Evolutionary conservation across 2,113 vertebrate genomes (phyloP).

Genomic region (Columba janthina): DNA sequence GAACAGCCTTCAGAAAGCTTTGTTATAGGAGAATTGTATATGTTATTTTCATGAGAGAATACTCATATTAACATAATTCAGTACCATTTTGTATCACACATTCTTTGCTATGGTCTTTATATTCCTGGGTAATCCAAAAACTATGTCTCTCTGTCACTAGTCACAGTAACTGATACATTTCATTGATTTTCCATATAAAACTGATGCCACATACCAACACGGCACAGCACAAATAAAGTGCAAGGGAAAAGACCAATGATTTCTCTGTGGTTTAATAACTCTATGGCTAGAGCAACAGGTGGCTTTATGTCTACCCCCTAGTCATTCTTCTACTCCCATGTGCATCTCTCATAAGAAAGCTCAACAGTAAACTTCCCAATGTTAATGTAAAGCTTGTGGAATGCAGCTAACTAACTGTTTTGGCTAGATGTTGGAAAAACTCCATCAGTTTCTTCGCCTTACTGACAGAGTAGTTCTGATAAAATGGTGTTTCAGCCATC

Average conservation of each 20-base stretch:
- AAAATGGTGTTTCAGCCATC: neutral
- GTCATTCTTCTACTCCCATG: neutral
- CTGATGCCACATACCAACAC: neutral
- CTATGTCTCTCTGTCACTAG: neutral
- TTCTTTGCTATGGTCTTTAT: neutral
- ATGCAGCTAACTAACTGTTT: neutral
- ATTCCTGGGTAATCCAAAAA: neutral
- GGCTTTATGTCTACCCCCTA: neutral
- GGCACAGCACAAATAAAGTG: neutral
- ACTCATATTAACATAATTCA: neutral
- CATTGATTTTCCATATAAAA: neutral
- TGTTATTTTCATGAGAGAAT: neutral
- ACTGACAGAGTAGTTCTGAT: neutral
- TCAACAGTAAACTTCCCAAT: neutral
- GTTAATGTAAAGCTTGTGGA: conserved; percentile 1
- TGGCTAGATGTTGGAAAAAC: neutral
- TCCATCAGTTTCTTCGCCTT: rapidly evolving
- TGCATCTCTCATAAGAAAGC: neutral
- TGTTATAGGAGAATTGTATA: neutral
- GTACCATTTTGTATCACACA: neutral
- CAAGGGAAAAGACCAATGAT: neutral
- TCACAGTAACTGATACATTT: neutral
- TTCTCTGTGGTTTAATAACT: neutral
- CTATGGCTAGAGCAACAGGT: neutral
- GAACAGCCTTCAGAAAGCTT: neutral